These are phyloP conservation scores for Pontoporia blainvillei DNA, from an alignment of 2,113 vertebrate species.

Conservation along the genomic window DNA sequence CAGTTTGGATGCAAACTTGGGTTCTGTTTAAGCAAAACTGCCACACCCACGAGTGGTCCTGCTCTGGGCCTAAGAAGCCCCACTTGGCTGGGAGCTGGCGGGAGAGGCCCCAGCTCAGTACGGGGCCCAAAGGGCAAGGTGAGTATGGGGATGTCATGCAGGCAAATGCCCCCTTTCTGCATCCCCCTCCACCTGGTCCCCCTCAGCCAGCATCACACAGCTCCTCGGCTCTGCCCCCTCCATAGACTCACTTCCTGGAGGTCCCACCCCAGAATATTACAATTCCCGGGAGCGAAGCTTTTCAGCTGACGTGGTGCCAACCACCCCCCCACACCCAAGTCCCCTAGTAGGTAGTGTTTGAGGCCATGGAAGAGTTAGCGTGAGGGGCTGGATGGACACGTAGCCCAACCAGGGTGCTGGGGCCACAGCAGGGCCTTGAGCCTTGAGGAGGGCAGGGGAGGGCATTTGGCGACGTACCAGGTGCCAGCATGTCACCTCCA, in stretches of 20 bases:
- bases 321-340: rapidly evolving
- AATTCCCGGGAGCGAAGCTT: neutral
- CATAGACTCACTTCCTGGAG: neutral
- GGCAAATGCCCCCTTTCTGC: rapidly evolving
- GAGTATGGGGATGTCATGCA: too few species aligned
- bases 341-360: rapidly evolving
- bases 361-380: neutral
- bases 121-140: too few species aligned
- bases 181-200: rapidly evolving
- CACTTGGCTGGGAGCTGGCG: neutral
- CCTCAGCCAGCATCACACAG: rapidly evolving
- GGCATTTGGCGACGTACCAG: neutral
- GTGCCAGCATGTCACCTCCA: neutral
- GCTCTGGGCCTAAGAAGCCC: neutral
- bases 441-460: rapidly evolving
- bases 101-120: neutral
- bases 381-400: too few species aligned
- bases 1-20: neutral
- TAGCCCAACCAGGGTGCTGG: neutral
- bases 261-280: neutral
- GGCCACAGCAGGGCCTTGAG: neutral
- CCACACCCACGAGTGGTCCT: neutral
- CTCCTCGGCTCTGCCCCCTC: neutral
- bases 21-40: neutral
- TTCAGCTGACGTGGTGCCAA: neutral